Base-by-base conservation (phyloP, 2,113 vertebrate genomes). In the Osmerus eperlanus region DNA sequence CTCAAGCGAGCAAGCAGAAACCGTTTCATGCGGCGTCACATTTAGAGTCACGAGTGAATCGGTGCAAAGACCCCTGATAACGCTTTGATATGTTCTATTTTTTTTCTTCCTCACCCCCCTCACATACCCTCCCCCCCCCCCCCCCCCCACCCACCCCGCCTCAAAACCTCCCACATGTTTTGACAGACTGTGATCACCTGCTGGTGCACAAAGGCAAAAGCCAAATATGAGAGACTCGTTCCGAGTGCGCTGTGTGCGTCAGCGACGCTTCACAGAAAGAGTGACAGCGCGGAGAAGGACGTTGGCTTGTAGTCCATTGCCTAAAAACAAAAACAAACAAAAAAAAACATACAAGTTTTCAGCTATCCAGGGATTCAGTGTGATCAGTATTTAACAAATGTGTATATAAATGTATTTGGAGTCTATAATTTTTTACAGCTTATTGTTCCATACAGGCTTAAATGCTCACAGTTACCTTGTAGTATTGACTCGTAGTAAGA, bases 341-440 rank as follows among this genome's bases (percentile, higher is more conserved):
- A 36, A 36, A 36, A 36, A 36, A 7, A 0, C 73, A 21, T 72
- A 68, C 73, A 75, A 18, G 41, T 85, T 86, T 82, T 87, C 77
- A 86, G 77, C 84, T 81, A 88, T 88, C 86, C 90, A 91, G 89
- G 90, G 88, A 90, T 88, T 86, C 80, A 85, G 76, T 83, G 81
- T 83, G 83, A 87, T 91, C 91, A 91, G 92, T 93, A 92, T 93
- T 93, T 90, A 90, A 91, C 85, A 89, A 82, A 88, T 89, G 85
- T 82, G 81, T 85, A 81, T 86, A 81, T 83, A 85, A 83, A 80
- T 90, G 80, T 88, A 85, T 88, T 85, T 72, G 82, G 87, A 88
- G 87, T 88, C 85, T 89, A 86, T 89, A 86, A 84, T 91, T 88
- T 84, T 86, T 83, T 83, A 84, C 86, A 80, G 84, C 78, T 78